Evolutionary conservation across 1,140 invertebrate species (phyloP).

Genomic region (Anoplolepis gracilipes): DNA sequence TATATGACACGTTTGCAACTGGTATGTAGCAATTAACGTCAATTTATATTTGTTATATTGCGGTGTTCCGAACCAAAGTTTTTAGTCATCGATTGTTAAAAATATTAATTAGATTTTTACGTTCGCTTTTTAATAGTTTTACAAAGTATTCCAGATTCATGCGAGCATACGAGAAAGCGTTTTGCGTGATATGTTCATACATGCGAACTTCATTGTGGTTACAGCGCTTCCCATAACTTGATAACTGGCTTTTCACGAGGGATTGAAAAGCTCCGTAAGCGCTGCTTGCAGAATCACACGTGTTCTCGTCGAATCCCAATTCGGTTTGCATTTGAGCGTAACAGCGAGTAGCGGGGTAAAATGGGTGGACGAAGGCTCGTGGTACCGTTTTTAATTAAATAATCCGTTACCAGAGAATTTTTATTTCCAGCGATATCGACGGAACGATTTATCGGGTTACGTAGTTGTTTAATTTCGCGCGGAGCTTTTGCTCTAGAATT

Average conservation of each 20-base stretch:
- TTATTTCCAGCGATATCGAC: conserved; percentile 72
- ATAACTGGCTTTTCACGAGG: conserved; percentile 67
- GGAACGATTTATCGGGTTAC: conserved; percentile 74
- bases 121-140: conserved; percentile 13
- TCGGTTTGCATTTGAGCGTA: conserved; percentile 65
- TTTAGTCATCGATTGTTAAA: background rate
- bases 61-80: background rate
- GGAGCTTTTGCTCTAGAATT: conserved; percentile 55
- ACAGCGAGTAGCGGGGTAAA: background rate
- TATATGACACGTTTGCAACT: conserved; percentile 95
- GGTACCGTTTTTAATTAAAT: conserved; percentile 75
- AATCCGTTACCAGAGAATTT: conserved; percentile 69
- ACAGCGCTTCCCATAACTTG: conserved; percentile 57
- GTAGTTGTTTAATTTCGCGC: conserved; percentile 73
- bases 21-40: conserved; percentile 82
- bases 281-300: conserved; percentile 63
- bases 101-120: conserved; percentile 13
- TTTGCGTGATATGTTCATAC: conserved; percentile 45
- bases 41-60: background rate
- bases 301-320: conserved; percentile 62
- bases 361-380: conserved; percentile 12
- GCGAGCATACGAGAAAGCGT: conserved; percentile 9
- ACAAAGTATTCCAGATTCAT: conserved; percentile 24
- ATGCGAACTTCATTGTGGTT: conserved; percentile 53
- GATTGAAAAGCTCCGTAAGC: conserved; percentile 66